Evolutionary conservation across 2,113 vertebrate species (phyloP), one percentile per base, ranked within the genome.

Genomic region (Hyaena hyaena): DNA sequence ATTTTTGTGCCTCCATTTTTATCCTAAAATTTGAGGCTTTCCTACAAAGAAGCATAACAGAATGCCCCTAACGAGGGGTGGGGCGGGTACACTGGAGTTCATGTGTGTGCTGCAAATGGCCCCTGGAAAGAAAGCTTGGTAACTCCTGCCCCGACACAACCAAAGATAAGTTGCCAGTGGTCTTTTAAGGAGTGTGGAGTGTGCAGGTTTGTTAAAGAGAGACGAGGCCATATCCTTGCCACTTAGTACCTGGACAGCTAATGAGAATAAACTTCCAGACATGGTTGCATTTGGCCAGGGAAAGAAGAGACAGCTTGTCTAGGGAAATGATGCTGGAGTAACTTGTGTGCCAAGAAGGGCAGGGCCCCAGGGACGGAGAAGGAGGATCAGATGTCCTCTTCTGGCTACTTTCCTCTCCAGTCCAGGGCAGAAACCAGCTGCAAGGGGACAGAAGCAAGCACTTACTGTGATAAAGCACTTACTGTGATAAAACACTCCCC

Each of bases 381-480:
- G 31, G 68, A 39, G 66, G 31, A 8, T 2, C 5, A 2, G 21
- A 65, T 0, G 0, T 69, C 0, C 0, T 69, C 43, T 31, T 39
- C 15, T 7, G 24, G 63, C 21, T 12, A 4, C n/a, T 45, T n/a
- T 74, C 12, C 26, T 79, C 39, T 96, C 71, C 35, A n/a, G 39
- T 35, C 39, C 69, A n/a, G 65, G 15, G 71, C 23, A 69, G 83
- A 91, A 95, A 68, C 26, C 39, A 43, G 68, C 35, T 35, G 24
- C n/a, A 10, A 24, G 28, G 23, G 28, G 28, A 48, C 0, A 1
- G 43, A 23, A 43, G 35, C 5, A 39, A 33, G 35, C 9, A 84
- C 23, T 4, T 5, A 5, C 24, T 23, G 24, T 19, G 81, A 55
- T 48, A 73, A 63, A 28, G 86, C 6, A 23, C 16, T 4, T 5